phyloP scores from a whole-genome alignment of 2,797 vertebrate species.

The Arnoldichthys spilopterus region DNA sequence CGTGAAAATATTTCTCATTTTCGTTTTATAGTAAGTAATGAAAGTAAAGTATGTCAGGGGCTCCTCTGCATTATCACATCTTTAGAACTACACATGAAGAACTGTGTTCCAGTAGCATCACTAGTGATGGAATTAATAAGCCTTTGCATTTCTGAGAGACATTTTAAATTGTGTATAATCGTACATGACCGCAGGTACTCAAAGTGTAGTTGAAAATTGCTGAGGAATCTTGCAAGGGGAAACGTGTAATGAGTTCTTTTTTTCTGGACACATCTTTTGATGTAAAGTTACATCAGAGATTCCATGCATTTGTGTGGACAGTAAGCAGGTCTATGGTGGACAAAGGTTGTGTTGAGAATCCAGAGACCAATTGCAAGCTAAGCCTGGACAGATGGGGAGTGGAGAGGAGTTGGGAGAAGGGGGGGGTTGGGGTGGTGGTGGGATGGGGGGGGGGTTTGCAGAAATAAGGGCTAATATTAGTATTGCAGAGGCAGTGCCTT shows the following conservation, averaged over 20 bases:
- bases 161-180: no score
- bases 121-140: no score
- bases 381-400: slow-evolving; percentile 49
- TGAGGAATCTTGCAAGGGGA: not conserved
- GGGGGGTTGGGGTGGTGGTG: no score
- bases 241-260: not conserved
- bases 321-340: slow-evolving; percentile 42
- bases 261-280: slow-evolving; percentile 24
- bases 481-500: slow-evolving; percentile 76
- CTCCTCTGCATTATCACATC: no score
- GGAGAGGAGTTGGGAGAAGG: slow-evolving; percentile 43
- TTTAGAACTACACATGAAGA: no score
- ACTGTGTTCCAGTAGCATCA: no score
- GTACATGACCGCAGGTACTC: not conserved
- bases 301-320: slow-evolving; percentile 47
- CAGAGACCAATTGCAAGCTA: slow-evolving; percentile 56
- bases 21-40: no score
- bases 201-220: not conserved
- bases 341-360: slow-evolving; percentile 65
- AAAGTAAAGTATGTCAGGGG: no score
- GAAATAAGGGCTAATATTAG: slow-evolving; percentile 78
- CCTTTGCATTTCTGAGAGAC: no score
- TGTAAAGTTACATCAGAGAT: slow-evolving; percentile 36
- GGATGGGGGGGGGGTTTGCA: slow-evolving; percentile 62
- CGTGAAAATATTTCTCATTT: no score